A percentile compares a stretch with the other conserved stretches of the same genome.
Conservation (phyloP, 2,888 invertebrate species). For the Chromoteleia sp. region DNA sequence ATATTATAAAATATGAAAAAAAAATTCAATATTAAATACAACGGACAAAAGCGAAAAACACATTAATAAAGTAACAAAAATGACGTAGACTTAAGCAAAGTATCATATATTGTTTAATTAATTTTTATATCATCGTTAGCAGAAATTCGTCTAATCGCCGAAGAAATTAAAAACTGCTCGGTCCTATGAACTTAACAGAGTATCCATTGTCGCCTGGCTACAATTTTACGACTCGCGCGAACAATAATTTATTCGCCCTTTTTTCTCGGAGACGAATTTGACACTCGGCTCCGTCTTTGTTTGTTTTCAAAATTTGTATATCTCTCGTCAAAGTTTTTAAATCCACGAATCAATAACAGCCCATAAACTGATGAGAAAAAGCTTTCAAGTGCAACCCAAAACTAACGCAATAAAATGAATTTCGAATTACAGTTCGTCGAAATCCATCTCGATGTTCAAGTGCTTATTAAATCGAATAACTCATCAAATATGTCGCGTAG, state of each 20-base stretch:
- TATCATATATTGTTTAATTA: too few species aligned
- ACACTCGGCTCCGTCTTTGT: constrained; percentile 35
- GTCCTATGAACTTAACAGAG: constrained; percentile 29
- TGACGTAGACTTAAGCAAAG: too few species aligned
- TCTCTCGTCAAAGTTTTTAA: constrained; percentile 25
- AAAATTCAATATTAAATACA: too few species aligned
- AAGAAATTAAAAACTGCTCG: background rate
- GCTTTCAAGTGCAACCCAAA: constrained; percentile 19
- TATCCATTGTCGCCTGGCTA: constrained; percentile 34
- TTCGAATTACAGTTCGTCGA: constrained; percentile 28
- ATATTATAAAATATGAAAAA: too few species aligned
- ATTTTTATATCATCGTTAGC: background rate
- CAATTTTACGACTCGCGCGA: constrained; percentile 48
- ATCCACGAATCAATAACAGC: constrained; percentile 23
- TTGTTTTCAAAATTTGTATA: constrained; percentile 38
- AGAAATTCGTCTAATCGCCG: background rate
- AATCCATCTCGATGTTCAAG: constrained; percentile 3
- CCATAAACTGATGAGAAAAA: constrained; percentile 27
- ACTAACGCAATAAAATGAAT: constrained; percentile 22
- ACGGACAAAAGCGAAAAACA: too few species aligned
- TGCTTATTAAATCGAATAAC: background rate
- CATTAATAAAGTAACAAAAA: too few species aligned
- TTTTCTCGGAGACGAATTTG: constrained; percentile 44
- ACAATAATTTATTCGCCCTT: constrained; percentile 45
- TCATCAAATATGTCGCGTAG: too few species aligned